These are phyloP conservation scores for Bungarus multicinctus DNA, from an alignment of 2,113 vertebrate species.

Conservation along the genomic window DNA sequence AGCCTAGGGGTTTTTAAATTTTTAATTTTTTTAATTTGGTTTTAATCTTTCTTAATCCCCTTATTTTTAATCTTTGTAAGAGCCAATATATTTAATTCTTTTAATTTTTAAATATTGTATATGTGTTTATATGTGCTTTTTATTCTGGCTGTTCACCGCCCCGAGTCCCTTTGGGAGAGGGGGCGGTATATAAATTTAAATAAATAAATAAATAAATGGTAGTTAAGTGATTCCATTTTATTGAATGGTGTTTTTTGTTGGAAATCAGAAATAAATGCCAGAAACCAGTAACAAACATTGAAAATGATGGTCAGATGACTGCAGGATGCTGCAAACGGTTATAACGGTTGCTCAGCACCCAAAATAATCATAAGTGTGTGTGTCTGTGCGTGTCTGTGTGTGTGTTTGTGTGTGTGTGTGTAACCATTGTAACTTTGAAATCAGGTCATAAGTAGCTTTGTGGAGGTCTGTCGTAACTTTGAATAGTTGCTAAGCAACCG, in stretches of 20 bases:
- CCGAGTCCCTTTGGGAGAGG: too few species aligned
- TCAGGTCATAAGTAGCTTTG: neutral
- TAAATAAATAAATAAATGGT: too few species aligned
- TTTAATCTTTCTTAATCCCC: too few species aligned
- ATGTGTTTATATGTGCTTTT: too few species aligned
- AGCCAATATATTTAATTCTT: too few species aligned
- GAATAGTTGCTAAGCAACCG: neutral
- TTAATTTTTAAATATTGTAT: too few species aligned
- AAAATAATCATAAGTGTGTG: neutral
- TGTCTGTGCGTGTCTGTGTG: too few species aligned
- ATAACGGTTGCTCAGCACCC: neutral
- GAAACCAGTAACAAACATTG: neutral
- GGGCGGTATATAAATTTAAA: too few species aligned
- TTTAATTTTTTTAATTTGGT: too few species aligned
- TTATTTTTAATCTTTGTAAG: too few species aligned
- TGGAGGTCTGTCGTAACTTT: neutral
- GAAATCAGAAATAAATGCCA: neutral
- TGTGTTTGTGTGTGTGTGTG: accelerated
- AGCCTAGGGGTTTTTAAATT: too few species aligned
- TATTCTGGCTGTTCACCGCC: too few species aligned
- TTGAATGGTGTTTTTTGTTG: neutral
- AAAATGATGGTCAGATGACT: neutral
- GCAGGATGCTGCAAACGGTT: neutral
- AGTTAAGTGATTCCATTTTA: neutral
- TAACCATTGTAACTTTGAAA: neutral